phyloP scores from a whole-genome alignment of 2,797 vertebrate genomes.

The Xenentodon cancila region DNA sequence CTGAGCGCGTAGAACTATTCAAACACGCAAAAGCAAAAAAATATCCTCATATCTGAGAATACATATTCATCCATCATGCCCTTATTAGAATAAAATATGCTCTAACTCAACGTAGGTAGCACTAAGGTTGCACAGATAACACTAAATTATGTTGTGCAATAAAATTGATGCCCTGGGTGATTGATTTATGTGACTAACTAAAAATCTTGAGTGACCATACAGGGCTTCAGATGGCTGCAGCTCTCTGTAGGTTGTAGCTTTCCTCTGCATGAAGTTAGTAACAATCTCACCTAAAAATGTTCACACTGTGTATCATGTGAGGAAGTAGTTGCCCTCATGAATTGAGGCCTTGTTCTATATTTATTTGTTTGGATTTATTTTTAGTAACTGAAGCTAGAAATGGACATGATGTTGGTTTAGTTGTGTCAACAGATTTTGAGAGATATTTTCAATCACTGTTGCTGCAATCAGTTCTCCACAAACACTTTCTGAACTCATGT shows the following conservation, averaged over 20 bases:
- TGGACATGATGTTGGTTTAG: constrained; percentile 65
- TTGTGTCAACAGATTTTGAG: constrained; percentile 51
- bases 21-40: too few relatives aligned
- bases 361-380: constrained; percentile 79
- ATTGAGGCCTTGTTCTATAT: constrained; percentile 66
- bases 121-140: too few relatives aligned
- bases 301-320: constrained; percentile 45
- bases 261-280: constrained; percentile 26
- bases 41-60: too few relatives aligned
- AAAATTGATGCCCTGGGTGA: too few relatives aligned
- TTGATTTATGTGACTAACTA: too few relatives aligned
- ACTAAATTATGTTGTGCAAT: too few relatives aligned
- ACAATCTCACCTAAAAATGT: constrained; percentile 66
- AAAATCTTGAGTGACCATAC: too few relatives aligned
- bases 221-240: too few relatives aligned
- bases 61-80: too few relatives aligned
- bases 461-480: constrained; percentile 51
- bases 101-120: too few relatives aligned
- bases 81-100: too few relatives aligned
- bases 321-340: constrained; percentile 62
- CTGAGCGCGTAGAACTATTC: too few relatives aligned
- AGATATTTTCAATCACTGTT: constrained; percentile 61
- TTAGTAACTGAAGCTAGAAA: constrained; percentile 64
- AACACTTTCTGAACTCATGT: constrained; percentile 42
- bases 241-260: neutral